Evolutionary conservation across 2,888 invertebrate genomes (phyloP).

Genomic region (Pharmacophagus antenor): DNA sequence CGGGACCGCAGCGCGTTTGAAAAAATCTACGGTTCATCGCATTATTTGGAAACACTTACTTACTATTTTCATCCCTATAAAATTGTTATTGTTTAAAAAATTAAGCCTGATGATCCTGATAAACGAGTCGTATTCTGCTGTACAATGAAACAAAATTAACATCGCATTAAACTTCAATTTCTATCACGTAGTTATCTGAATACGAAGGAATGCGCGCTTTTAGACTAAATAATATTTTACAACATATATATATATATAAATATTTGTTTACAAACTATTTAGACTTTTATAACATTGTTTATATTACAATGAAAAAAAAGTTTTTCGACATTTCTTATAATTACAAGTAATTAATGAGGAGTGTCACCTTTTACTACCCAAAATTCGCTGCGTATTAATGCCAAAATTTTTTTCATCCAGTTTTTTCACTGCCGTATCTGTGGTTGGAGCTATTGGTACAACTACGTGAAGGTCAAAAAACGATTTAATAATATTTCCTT

Average conservation of each 20-base stretch:
- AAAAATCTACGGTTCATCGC: too few species aligned
- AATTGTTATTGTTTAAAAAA: too few species aligned
- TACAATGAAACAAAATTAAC: too few species aligned
- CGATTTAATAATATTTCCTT: slow-evolving; percentile 36
- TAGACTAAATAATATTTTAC: not conserved
- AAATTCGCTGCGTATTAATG: not conserved
- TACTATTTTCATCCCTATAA: too few species aligned
- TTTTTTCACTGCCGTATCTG: slow-evolving; percentile 32
- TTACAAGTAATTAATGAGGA: not conserved
- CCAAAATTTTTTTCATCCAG: not conserved
- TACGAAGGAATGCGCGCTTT: not conserved
- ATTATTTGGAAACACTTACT: too few species aligned
- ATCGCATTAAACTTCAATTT: slow-evolving; percentile 22
- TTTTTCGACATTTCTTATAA: not conserved
- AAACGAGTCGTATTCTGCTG: too few species aligned
- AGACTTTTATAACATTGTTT: too few species aligned
- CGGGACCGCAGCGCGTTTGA: too few species aligned
- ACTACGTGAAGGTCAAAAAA: slow-evolving; percentile 47
- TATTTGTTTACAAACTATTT: not conserved
- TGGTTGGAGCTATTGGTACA: slow-evolving; percentile 41
- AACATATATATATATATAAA: not conserved
- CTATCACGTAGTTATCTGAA: slow-evolving; percentile 16
- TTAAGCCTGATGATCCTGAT: too few species aligned
- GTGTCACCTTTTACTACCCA: not conserved
- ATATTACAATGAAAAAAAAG: not conserved